Conservation (phyloP, 2,113 vertebrate genomes). For the Cochlearius cochlearius region DNA sequence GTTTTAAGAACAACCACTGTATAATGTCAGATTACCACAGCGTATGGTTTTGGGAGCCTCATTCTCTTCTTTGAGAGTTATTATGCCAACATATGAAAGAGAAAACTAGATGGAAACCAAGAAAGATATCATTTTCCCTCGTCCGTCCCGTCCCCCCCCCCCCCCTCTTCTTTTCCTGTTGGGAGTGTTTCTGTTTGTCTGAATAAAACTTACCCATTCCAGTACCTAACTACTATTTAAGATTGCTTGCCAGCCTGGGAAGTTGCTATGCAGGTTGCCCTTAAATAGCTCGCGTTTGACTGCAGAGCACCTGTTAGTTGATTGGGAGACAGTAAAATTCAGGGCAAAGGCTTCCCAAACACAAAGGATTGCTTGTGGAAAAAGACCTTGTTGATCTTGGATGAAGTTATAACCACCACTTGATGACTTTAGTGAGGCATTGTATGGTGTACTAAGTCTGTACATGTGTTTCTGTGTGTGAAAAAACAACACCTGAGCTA, state of each 20-base stretch:
- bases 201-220: not conserved
- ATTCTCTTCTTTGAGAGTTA: not conserved
- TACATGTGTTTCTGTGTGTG: slow-evolving; percentile 42
- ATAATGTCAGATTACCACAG: not conserved
- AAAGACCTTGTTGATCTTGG: slow-evolving; percentile 63
- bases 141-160: fast-evolving
- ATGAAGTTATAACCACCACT: slow-evolving; percentile 26
- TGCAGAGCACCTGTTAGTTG: slow-evolving; percentile 56
- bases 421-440: slow-evolving; percentile 43
- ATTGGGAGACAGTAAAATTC: slow-evolving; percentile 59
- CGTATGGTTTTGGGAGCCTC: not conserved
- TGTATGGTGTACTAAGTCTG: slow-evolving; percentile 6
- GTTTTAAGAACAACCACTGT: not conserved
- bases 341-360: slow-evolving; percentile 53
- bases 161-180: not conserved
- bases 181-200: slow-evolving; percentile 50
- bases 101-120: slow-evolving; percentile 2
- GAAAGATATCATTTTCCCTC: slow-evolving; percentile 25
- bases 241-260: slow-evolving; percentile 16
- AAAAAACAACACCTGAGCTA: slow-evolving; percentile 56
- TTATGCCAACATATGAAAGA: not conserved
- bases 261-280: slow-evolving; percentile 43
- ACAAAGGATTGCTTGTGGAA: slow-evolving; percentile 59
- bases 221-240: slow-evolving; percentile 7
- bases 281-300: slow-evolving; percentile 23